These are phyloP conservation scores for Tipula confusa DNA, from an alignment of 2,888 invertebrate species.

Conservation along the genomic window DNA sequence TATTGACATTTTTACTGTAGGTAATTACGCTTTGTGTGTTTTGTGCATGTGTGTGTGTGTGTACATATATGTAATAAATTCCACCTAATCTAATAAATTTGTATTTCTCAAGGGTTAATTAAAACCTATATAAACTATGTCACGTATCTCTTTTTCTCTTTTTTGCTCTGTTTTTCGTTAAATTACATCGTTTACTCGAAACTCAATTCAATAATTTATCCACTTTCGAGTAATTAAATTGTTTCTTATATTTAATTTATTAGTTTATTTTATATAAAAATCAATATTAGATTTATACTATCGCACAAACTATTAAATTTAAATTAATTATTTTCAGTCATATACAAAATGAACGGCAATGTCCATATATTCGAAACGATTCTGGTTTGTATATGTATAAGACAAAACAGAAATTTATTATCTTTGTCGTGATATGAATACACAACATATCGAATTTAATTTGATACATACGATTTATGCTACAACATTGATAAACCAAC, in stretches of 20 bases:
- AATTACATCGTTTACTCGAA: too few relatives aligned
- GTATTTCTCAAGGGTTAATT: neutral
- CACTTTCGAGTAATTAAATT: neutral
- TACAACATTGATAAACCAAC: neutral
- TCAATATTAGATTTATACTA: conserved; percentile 9
- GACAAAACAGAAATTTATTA: neutral
- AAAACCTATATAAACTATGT: neutral
- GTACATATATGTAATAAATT: neutral
- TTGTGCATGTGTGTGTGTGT: neutral
- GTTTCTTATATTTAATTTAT: neutral
- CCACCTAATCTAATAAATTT: neutral
- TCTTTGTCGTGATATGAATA: neutral
- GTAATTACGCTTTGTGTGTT: neutral
- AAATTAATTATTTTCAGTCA: neutral
- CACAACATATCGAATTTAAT: neutral
- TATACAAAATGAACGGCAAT: neutral
- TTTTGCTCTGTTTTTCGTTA: too few relatives aligned
- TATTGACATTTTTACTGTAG: conserved; percentile 4
- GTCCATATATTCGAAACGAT: neutral
- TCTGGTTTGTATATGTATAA: neutral
- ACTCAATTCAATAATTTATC: neutral
- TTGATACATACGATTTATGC: neutral
- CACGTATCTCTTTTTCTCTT: neutral
- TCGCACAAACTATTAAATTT: conserved; percentile 16
- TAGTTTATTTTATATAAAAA: neutral